Conservation (phyloP, 2,888 invertebrate genomes). For the Gastrophysa polygoni region DNA sequence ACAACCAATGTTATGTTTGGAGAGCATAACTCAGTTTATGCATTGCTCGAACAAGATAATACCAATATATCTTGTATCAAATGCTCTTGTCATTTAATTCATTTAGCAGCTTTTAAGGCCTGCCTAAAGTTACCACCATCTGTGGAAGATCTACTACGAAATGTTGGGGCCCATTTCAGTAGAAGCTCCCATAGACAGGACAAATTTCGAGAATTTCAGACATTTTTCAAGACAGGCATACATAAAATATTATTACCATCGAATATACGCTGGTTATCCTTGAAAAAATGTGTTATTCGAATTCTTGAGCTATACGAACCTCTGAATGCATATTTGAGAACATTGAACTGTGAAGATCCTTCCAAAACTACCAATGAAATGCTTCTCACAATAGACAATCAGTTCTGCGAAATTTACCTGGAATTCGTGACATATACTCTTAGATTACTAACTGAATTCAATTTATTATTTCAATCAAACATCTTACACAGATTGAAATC, state of each 20-base stretch:
- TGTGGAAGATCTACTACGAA: conserved; percentile 38
- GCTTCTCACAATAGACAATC: background rate
- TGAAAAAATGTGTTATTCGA: background rate
- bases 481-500: background rate
- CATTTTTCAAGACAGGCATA: conserved; percentile 42
- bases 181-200: conserved; percentile 30
- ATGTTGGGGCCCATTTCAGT: conserved; percentile 38
- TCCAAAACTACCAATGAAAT: background rate
- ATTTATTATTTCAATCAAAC: background rate
- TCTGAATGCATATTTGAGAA: background rate
- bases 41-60: conserved; percentile 27
- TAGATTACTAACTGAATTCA: background rate
- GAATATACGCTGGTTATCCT: conserved; percentile 43
- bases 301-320: background rate
- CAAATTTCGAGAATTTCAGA: conserved; percentile 44
- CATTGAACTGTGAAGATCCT: background rate
- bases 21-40: conserved; percentile 29
- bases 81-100: conserved; percentile 48
- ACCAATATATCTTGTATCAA: conserved; percentile 45
- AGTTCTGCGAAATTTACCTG: background rate
- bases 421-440: background rate
- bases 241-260: conserved; percentile 37
- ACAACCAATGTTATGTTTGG: conserved; percentile 22
- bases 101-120: conserved; percentile 46
- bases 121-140: conserved; percentile 45